A percentile compares a stretch with the other conserved stretches of the same genome.
Evolutionary conservation across 2,888 invertebrate species (phyloP).

Genomic region (Ichneumoninae sp.): DNA sequence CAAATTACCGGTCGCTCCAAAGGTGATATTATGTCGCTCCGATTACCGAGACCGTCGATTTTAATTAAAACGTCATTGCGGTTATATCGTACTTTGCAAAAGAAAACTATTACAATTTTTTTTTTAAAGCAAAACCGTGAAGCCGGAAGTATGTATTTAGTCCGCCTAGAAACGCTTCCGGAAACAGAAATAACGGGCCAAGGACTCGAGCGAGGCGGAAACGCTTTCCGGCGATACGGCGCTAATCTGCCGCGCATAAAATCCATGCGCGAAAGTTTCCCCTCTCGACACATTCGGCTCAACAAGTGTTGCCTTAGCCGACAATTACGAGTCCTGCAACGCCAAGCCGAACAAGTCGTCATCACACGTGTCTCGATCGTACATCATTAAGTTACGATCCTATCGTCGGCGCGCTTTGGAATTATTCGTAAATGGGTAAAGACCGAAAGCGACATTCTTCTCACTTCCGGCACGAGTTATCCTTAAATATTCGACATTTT

Average conservation of each 20-base stretch:
- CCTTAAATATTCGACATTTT: not conserved
- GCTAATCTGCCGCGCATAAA: constrained; percentile 9
- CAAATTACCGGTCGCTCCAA: too few species aligned
- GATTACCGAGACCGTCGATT: too few species aligned
- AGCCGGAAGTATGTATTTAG: not conserved
- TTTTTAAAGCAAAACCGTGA: not conserved
- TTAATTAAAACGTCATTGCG: too few species aligned
- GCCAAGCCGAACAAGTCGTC: not conserved
- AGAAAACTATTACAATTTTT: not conserved
- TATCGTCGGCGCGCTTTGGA: not conserved
- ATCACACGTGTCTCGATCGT: not conserved
- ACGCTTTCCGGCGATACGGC: constrained; percentile 58
- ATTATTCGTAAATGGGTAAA: not conserved
- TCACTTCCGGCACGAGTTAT: not conserved
- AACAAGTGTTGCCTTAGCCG: constrained; percentile 3
- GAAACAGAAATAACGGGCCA: constrained; percentile 3
- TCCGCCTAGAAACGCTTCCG: not conserved
- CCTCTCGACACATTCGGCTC: not conserved
- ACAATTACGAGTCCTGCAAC: constrained; percentile 3
- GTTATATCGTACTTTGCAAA: too few species aligned
- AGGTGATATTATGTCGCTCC: too few species aligned
- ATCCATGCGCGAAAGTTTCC: not conserved
- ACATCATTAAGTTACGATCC: not conserved
- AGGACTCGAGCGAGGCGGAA: constrained; percentile 58
- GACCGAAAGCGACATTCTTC: not conserved